Base-by-base conservation (phyloP, 2,113 vertebrate genomes). In the Nerophis ophidion region DNA sequence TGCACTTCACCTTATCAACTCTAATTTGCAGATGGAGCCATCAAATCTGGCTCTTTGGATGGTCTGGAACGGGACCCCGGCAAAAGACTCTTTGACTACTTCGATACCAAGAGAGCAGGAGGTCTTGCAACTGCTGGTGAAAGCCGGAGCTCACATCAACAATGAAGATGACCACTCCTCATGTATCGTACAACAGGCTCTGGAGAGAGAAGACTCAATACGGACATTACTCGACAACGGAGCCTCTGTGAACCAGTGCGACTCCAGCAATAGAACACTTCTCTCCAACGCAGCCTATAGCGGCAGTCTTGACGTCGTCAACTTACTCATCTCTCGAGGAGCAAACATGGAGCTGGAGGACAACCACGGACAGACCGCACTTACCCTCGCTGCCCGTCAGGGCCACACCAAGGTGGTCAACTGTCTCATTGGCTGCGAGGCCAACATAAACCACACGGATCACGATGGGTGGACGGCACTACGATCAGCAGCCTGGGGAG, bases 361-460 rank as follows among this genome's bases (percentile, higher is more conserved):
- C 68, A 71, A 91, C 66, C 93, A 95, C 0, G 96, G 97, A 36
- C 96, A 99, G 63, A 98, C 96, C 0, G 91, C 97, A 15, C 93
- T 99, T 79, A 99, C 97, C 4, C 88, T 99, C 3, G 94, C 97
- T 19, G 94, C 96, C 6, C 91, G 96, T 42, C 97, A 98, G 75
- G 97, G 97, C 1, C 97, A 99, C 54, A 97, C 96, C 62, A 98
- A 99, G 86, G 97, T 96, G 47, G 93, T 99, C 49, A 98, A 95
- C 70, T 97, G 96, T 77, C 86, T 99, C 56, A 97, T 98, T 7
- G 95, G 94, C 15, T 93, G 93, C 0, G 94, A 95, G 38, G 93
- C 95, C 46, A 92, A 98, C 4, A 93, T 98, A 53, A 95, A 98
- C 76, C 97, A 98, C 77, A 97, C 93, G 0, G 97, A 99, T 60